phyloP scores from a whole-genome alignment of 2,888 invertebrate species.

The Chloroclysta siterata region DNA sequence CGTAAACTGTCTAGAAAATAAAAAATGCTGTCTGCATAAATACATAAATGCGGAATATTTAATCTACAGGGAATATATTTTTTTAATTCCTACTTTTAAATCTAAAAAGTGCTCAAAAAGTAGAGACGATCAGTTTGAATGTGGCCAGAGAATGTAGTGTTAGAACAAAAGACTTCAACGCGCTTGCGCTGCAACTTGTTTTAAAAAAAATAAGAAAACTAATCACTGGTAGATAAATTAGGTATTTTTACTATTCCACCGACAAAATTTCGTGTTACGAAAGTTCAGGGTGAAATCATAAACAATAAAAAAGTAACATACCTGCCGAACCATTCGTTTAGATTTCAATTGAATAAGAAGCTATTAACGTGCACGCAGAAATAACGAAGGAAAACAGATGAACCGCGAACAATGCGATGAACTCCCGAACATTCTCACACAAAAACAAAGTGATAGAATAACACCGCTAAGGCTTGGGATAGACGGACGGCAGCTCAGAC shows the following conservation, averaged over 20 bases:
- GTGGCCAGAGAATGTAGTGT: not conserved
- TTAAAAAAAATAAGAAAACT: not conserved
- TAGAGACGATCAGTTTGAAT: not conserved
- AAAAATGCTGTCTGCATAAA: no score
- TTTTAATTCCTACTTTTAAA: no score
- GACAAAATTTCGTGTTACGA: not conserved
- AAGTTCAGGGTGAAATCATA: constrained; percentile 10
- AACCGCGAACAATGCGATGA: constrained; percentile 32
- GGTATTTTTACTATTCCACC: no score
- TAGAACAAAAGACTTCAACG: constrained; percentile 61
- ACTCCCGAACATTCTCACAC: constrained; percentile 34
- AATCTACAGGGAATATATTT: no score
- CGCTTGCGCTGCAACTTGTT: constrained; percentile 35
- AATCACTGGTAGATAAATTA: not conserved
- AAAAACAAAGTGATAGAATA: constrained; percentile 24
- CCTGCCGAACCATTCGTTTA: constrained; percentile 17
- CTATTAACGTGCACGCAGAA: constrained; percentile 27
- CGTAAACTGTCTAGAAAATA: no score
- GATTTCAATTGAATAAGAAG: constrained; percentile 35
- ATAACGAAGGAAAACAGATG: constrained; percentile 29
- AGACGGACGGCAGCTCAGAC: constrained; percentile 1
- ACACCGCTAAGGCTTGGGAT: constrained; percentile 16
- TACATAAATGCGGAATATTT: no score
- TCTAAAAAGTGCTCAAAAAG: no score
- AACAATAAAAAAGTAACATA: constrained; percentile 12